Evolutionary conservation across 2,797 vertebrate species (phyloP), one percentile per base, ranked within the genome.

Genomic region (Gobio occitaniae): DNA sequence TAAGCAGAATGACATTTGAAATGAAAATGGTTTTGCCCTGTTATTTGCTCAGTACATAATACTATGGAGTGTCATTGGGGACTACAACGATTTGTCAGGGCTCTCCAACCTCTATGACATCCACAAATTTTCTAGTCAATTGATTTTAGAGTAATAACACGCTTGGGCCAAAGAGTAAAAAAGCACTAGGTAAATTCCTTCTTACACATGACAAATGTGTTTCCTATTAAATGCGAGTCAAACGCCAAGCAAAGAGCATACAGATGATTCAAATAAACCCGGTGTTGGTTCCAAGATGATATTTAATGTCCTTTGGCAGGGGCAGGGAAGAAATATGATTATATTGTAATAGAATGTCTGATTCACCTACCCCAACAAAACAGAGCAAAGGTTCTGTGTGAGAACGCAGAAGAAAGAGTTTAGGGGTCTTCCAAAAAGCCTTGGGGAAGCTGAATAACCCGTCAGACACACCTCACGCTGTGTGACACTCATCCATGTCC

Each of bases 391-490:
- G 83, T 85, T 71, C 86, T 71, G 59, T 83, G 65, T 85, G 50
- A 85, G 86, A 84, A 54, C 50, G 32, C 47, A 89, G 81, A 78
- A 56, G n/a, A 85, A 77, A 52, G 48, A 47, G 63, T 76, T 77
- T 41, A 41, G 81, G 80, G 48, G 66, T 76, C 90, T 90, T 91
- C 72, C 84, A 87, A 84, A 85, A 87, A 65, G 81, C 86, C 82
- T 89, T 84, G 65, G 56, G 89, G 54, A 88, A 89, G 90, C 82
- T 90, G 70, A 89, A 90, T 83, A 88, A 85, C 61, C 80, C 81
- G 85, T 89, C 88, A 91, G 84, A 78, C 88, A 89, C 88, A 87
- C 80, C 47, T 81, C 88, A 89, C n/a, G 48, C 89, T 88, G 87
- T 86, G 82, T 86, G 71, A 83, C 77, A 78, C 82, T 78, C 86